Base-by-base conservation (phyloP, 1,140 invertebrate genomes). In the Trichonephila inaurata region DNA sequence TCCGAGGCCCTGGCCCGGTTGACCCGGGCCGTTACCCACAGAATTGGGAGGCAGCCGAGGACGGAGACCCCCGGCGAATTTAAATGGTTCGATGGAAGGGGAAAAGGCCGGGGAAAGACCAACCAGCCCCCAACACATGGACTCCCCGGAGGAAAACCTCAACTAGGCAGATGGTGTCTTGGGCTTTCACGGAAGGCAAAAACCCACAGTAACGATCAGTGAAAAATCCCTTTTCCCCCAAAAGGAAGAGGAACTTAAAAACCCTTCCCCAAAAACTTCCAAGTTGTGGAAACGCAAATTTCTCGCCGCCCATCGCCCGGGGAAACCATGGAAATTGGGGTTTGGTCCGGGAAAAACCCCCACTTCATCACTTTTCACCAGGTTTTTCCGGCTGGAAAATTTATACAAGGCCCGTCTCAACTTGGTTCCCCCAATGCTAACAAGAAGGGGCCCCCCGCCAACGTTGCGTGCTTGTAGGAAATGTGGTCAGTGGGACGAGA, bases 21-120 rank as follows among this genome's bases (percentile, higher is more conserved):
- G 64, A 77, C 1, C 44, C 21, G 1, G 18, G 40, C 6, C n/a
- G 19, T 12, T 7, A 3, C 14, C 66, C 4, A 5, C 2, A 10
- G 51, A 1, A 21, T 2, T 2, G 1, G 4, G 1, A 8, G 14
- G 2, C 3, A 4, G 1, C 1, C 1, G 0, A 14, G n/a, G 12
- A 12, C 61, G 16, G 21, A 44, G 3, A 1, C 0, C 6, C 69
- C 28, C 7, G 16, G 61, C 6, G 24, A 14, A 51, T 7, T 5
- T 5, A 1, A 62, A 72, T 5, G 77, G 33, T 33, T n/a, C n/a
- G n/a, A n/a, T n/a, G n/a, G n/a, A n/a, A n/a, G 72, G 3, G 0
- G 14, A n/a, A n/a, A n/a, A n/a, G n/a, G n/a, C n/a, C n/a, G n/a
- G n/a, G n/a, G n/a, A n/a, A n/a, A n/a, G n/a, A n/a, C n/a, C n/a